A percentile compares a stretch with the other conserved stretches of the same genome.
Evolutionary conservation across 2,113 vertebrate species (phyloP).

Genomic region (Furnarius figulus): DNA sequence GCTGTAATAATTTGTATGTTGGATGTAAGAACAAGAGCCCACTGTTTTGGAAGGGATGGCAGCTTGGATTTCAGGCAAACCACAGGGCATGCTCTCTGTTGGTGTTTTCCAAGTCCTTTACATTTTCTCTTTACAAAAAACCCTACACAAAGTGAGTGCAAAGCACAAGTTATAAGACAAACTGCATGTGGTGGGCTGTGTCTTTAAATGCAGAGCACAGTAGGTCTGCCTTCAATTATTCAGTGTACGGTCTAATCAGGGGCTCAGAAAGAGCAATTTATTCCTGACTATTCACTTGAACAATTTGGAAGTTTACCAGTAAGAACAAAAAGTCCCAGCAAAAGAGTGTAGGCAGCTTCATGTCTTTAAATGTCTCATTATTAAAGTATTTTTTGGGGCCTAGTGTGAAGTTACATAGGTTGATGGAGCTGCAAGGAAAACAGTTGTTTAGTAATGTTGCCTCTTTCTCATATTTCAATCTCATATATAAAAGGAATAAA

Average conservation of each 20-base stretch:
- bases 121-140: not conserved
- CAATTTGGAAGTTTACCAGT: slow-evolving; percentile 40
- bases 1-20: slow-evolving; percentile 6
- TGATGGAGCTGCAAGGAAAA: slow-evolving; percentile 23
- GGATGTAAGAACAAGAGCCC: not conserved
- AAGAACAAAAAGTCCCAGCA: slow-evolving; percentile 24
- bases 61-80: slow-evolving; percentile 34
- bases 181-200: not conserved
- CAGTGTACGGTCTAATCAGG: not conserved
- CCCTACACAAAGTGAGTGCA: not conserved
- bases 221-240: not conserved
- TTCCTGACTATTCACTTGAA: slow-evolving; percentile 32
- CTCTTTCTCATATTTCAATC: not conserved
- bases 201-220: slow-evolving; percentile 4
- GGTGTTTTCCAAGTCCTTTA: not conserved
- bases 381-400: not conserved
- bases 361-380: not conserved
- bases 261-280: slow-evolving; percentile 32
- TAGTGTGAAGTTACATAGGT: not conserved
- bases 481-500: slow-evolving; percentile 16
- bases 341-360: slow-evolving; percentile 18
- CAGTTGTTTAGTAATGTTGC: slow-evolving; percentile 13
- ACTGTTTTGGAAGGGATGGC: not conserved
- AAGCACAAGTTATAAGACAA: not conserved
- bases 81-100: not conserved